phyloP scores from a whole-genome alignment of 2,888 invertebrate species.

The Salpingus planirostris region DNA sequence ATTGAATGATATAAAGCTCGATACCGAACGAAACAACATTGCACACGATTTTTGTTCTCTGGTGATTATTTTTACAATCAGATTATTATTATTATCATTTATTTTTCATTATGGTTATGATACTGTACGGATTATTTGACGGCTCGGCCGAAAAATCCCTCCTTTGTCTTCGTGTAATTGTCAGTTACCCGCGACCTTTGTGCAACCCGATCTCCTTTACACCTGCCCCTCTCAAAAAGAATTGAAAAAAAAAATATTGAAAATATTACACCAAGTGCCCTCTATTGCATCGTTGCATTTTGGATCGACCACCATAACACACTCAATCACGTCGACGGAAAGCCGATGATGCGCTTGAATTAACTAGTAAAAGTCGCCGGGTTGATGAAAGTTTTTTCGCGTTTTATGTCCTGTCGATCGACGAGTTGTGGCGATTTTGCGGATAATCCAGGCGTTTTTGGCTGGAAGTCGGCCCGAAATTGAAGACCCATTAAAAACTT shows the following conservation, averaged over 20 bases:
- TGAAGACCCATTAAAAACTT: conserved; percentile 16
- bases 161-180: conserved; percentile 79
- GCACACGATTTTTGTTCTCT: conserved; percentile 27
- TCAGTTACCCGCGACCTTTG: conserved; percentile 41
- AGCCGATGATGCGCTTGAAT: conserved; percentile 7
- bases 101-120: too few relatives aligned
- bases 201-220: conserved; percentile 35
- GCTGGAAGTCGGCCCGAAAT: conserved; percentile 7
- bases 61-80: too few relatives aligned
- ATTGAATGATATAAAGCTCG: too few relatives aligned
- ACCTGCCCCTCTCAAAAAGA: conserved; percentile 25
- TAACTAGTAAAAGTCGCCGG: conserved; percentile 2
- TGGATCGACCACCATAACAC: conserved; percentile 38
- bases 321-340: conserved; percentile 25
- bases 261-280: conserved; percentile 19
- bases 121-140: conserved; percentile 31
- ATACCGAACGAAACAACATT: conserved; percentile 38
- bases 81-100: too few relatives aligned
- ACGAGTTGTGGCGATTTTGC: too few relatives aligned
- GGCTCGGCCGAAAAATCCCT: conserved; percentile 49
- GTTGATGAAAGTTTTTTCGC: neutral
- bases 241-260: too few relatives aligned
- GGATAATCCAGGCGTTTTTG: neutral
- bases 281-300: conserved; percentile 43
- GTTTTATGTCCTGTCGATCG: neutral